Base-by-base conservation (phyloP, 2,888 invertebrate species). In the Aphelenchoides bicaudatus region DNA sequence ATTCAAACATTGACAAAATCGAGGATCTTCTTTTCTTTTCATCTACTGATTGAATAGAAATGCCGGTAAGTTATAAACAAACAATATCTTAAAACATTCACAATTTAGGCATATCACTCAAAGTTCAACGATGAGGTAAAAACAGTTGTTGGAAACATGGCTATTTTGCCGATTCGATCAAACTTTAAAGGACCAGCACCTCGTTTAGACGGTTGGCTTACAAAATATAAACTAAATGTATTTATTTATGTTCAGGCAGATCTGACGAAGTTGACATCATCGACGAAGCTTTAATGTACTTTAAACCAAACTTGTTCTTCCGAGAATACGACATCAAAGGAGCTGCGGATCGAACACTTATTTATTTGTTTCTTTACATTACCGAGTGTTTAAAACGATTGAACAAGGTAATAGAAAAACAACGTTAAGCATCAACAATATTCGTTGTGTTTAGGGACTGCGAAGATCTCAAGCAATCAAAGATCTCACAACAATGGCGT, bases 261-360 rank as follows among this genome's bases (percentile, higher is more conserved):
- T n/a, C 10, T 4, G 83, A 82, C n/a, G 85, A 86, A 53, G 88
- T 88, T 43, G 98, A 98, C 81, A 89, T 98, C 65, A 88, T 98
- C 70, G 98, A 99, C 81, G 98, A 98, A 84, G 90, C 94, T 53
- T 84, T 99, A 31, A 89, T 88, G 78, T 98, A 87, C 81, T 99
- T 99, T 82, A 96, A 93, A 83, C 94, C 98, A 0, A 98, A 98
- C 83, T 93, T 98, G 0, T 98, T 98, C 82, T 99, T 98, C 81
- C 86, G 94, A 70, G 94, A 92, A 31, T 98, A 94, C 81, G 96
- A 98, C 84, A 92, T 98, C 61, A 94, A 94, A 90, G 92, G 90
- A 70, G 92, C 94, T 81, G 88, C 92, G 8, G 98, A 98, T 81
- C 85, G 98, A 75, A 89, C 94, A 23, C 83, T 99, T 27, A 98